Conservation (phyloP, 2,888 invertebrate species). For the Norana najaformis region DNA sequence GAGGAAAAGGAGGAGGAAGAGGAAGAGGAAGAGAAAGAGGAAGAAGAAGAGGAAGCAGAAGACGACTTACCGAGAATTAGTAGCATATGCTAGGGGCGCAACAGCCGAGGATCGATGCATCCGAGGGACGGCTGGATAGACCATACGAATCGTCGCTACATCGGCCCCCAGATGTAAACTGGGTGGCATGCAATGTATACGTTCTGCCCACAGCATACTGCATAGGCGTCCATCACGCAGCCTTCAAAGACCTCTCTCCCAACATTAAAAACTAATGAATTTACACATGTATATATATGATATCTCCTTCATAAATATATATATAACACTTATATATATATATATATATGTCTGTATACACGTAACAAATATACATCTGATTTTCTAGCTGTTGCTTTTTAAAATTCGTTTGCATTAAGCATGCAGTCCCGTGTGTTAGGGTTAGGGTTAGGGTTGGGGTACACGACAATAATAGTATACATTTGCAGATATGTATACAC, state of each 20-base stretch:
- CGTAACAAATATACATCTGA: too few relatives aligned
- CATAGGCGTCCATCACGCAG: neutral
- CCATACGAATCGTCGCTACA: neutral
- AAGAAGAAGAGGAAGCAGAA: neutral
- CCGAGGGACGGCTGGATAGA: neutral
- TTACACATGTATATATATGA: neutral
- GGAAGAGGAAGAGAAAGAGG: too few relatives aligned
- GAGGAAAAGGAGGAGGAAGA: neutral
- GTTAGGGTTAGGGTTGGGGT: too few relatives aligned
- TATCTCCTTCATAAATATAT: neutral
- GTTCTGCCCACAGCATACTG: neutral
- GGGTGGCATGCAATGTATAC: neutral
- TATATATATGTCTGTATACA: too few relatives aligned
- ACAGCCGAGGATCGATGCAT: neutral
- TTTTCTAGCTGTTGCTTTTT: too few relatives aligned
- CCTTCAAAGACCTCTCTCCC: neutral
- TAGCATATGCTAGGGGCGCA: neutral
- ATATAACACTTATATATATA: too few relatives aligned
- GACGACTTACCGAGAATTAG: neutral
- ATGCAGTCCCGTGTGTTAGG: too few relatives aligned
- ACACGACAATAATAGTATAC: too few relatives aligned
- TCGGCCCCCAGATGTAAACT: neutral
- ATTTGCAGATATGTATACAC: too few relatives aligned
- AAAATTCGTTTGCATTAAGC: too few relatives aligned
- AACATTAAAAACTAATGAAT: neutral